Conservation (phyloP, 2,797 vertebrate genomes). For the Mormyrus hasselquistii region DNA sequence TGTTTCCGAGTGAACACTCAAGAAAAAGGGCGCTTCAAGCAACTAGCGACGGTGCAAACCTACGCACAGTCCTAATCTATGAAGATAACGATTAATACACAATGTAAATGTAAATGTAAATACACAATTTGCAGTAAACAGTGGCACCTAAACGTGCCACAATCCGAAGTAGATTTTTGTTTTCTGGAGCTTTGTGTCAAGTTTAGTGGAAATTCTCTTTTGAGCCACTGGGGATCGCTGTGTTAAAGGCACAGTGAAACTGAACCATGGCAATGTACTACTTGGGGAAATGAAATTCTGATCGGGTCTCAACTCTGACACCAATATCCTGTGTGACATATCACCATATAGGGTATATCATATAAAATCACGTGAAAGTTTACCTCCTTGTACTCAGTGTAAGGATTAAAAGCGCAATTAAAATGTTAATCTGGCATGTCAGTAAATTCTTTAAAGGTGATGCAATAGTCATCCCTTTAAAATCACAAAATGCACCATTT, state of each 20-base stretch:
- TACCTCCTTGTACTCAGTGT: not conserved
- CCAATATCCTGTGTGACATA: not conserved
- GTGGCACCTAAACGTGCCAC: not conserved
- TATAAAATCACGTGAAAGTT: not conserved
- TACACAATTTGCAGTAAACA: not conserved
- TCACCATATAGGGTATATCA: not conserved
- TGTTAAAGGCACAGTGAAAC: not conserved
- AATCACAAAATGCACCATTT: not conserved
- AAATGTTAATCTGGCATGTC: not conserved
- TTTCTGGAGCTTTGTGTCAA: not conserved
- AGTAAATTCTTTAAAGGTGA: not conserved
- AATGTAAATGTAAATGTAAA: not conserved
- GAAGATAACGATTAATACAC: not conserved
- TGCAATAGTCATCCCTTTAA: not conserved
- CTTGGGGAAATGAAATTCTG: not conserved
- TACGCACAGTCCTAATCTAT: not conserved
- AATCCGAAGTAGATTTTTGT: not conserved
- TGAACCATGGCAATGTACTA: not conserved
- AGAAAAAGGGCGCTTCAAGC: not conserved
- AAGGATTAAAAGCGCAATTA: not conserved
- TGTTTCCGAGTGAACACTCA: not conserved
- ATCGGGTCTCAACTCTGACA: not conserved
- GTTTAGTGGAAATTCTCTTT: not conserved
- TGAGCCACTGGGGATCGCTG: constrained; percentile 10
- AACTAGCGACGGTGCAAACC: not conserved